Base-by-base conservation (phyloP, 2,888 invertebrate genomes). In the Amblyjoppa proteus region DNA sequence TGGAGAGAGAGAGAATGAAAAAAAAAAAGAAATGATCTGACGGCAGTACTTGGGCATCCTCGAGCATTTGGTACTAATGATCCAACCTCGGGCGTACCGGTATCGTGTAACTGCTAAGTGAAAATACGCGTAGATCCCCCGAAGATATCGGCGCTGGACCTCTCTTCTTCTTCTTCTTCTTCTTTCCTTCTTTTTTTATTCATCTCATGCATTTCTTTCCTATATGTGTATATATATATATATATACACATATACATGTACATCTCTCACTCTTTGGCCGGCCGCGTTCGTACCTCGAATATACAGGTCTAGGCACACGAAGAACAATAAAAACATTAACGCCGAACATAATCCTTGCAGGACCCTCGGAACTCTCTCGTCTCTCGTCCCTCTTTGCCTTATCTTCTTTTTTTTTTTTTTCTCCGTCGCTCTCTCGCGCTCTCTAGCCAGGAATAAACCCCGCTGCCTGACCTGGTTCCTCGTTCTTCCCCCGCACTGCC, bases 51-150 rank as follows among this genome's bases (percentile, higher is more conserved):
- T 84, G 90, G 86, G 84, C 87, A 86, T 88, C 90, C 88, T 88
- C 87, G 77, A 89, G 89, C 88, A 88, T 88, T 91, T 87, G 89
- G 91, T 92, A 92, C 92, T 93, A 93, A 93, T 91, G 93, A 92
- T 91, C 90, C 89, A 89, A 81, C 89, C 89, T 89, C 90, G 78
- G 87, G 88, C 88, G 90, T 89, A 89, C 90, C 89, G 88, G 91
- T 91, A 91, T 92, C 93, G 92, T 93, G 92, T 93, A 93, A 92
- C 91, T 90, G 91, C 92, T 93, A 93, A 93, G 93, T 93, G 92
- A 93, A 93, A 93, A 93, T 93, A 89, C 91, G 91, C 92, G 92
- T 93, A 92, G 93, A 91, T 92, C 88, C 89, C 88, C 87, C 88
- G 79, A 85, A 91, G 92, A 91, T 92, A 92, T 83, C 83, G 83